Evolutionary conservation across 2,113 vertebrate genomes (phyloP), one percentile per base, ranked within the genome.

Genomic region (Pao palembangensis): DNA sequence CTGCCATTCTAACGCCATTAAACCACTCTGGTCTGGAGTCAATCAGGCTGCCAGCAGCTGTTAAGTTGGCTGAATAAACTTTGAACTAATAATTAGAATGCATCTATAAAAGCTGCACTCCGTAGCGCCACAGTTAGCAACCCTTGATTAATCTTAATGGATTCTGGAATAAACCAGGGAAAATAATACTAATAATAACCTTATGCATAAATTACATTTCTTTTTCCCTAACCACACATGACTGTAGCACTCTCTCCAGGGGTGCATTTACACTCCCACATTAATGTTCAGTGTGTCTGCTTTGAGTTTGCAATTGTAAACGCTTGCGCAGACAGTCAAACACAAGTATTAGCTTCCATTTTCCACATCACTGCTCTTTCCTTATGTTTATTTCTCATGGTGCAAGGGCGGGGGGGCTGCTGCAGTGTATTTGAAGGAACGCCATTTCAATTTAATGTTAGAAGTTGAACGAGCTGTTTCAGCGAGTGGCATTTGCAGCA

Each of bases 111-210:
- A 85, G 82, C 78, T 71, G 74, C 85, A 83, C 77, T 79, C 57
- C 34, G 74, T 52, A 73, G 73, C 79, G 64, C 62, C 67, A 59
- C 78, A 80, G 88, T 88, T 81, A 82, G 83, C 76, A 67, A 71
- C 81, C 78, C 85, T 86, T 89, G 86, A 90, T 90, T 89, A 81
- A 88, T 88, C 79, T 84, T 88, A 88, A 90, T 89, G 85, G 84
- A 87, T 88, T 88, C 83, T 82, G 78, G 79, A 88, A 89, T 83
- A 85, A 88, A 78, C 64, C 73, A 73, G 82, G 82, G 81, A 49
- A 83, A 80, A 80, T 5, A 50, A 50, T 20, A 50, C 19, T 20
- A 50, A 83, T 66, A 84, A 83, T 81, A 69, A 81, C 73, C 69
- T 51, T 77, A 81, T 73, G 78, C 85, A 81, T 80, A 79, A 88